Percentiles rank a stretch among this genome's conserved stretches.
Conservation (phyloP, 2,797 vertebrate species). For the Trichosurus vulpecula region DNA sequence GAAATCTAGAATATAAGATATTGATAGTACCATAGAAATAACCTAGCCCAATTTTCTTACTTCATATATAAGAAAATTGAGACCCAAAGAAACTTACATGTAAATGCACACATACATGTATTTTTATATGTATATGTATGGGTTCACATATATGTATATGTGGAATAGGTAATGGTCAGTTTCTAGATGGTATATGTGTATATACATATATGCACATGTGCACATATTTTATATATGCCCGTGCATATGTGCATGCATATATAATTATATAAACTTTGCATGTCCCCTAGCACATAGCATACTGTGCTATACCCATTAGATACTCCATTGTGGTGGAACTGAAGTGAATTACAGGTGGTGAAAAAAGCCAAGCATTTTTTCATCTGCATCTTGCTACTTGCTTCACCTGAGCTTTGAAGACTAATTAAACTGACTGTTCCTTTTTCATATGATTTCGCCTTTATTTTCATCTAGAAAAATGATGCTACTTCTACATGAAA, state of each 20-base stretch:
- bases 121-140: not conserved
- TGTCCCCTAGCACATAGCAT: not conserved
- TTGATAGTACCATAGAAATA: not conserved
- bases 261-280: no score
- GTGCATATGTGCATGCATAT: not conserved
- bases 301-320: not conserved
- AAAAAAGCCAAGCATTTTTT: slow-evolving; percentile 33
- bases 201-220: no score
- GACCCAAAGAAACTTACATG: not conserved
- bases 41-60: not conserved
- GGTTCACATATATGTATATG: no score
- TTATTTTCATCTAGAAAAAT: slow-evolving; percentile 21
- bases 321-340: not conserved
- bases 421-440: not conserved
- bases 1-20: not conserved
- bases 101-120: not conserved
- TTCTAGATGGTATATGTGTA: no score
- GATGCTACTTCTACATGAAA: not conserved
- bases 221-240: not conserved
- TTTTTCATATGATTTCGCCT: slow-evolving; percentile 2
- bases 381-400: not conserved
- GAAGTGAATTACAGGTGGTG: slow-evolving; percentile 42
- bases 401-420: slow-evolving; percentile 43
- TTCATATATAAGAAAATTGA: slow-evolving; percentile 17
- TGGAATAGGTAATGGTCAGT: no score